Percentiles rank a stretch among this genome's conserved stretches.
These are phyloP conservation scores for Clarias gariepinus DNA, from an alignment of 2,113 vertebrate genomes.

Conservation along the genomic window DNA sequence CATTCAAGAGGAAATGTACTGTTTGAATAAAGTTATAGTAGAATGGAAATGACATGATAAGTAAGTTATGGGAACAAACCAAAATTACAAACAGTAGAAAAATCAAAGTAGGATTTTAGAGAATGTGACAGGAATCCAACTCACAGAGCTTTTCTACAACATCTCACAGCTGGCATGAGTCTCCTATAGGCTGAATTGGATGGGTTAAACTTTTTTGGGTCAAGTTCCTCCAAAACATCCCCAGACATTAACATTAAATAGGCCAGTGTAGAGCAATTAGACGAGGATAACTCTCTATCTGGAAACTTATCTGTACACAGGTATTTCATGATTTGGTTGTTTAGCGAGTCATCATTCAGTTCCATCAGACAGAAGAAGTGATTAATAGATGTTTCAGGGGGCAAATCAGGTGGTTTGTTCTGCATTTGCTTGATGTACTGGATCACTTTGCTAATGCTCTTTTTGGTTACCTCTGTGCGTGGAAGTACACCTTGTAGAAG, in stretches of 20 bases:
- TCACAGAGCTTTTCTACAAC: constrained; percentile 61
- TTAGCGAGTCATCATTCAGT: constrained; percentile 63
- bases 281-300: neutral
- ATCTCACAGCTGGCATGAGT: constrained; percentile 63
- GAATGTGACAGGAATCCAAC: constrained; percentile 2
- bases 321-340: constrained; percentile 60
- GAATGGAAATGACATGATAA: neutral
- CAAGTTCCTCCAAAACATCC: constrained; percentile 46
- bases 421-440: constrained; percentile 56
- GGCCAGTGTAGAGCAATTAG: constrained; percentile 63
- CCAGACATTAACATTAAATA: constrained; percentile 59
- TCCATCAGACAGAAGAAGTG: constrained; percentile 63
- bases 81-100: neutral
- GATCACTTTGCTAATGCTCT: constrained; percentile 50
- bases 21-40: neutral
- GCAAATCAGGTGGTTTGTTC: constrained; percentile 28
- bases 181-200: constrained; percentile 56
- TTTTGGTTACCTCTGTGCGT: constrained; percentile 26
- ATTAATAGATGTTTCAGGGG: constrained; percentile 58
- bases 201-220: constrained; percentile 60
- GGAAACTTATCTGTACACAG: neutral
- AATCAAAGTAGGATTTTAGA: neutral
- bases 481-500: constrained; percentile 35
- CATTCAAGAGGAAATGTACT: too few species aligned
- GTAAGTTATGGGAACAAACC: neutral